phyloP scores from a whole-genome alignment of 2,797 vertebrate species.

The Oreonectes daqikongensis region DNA sequence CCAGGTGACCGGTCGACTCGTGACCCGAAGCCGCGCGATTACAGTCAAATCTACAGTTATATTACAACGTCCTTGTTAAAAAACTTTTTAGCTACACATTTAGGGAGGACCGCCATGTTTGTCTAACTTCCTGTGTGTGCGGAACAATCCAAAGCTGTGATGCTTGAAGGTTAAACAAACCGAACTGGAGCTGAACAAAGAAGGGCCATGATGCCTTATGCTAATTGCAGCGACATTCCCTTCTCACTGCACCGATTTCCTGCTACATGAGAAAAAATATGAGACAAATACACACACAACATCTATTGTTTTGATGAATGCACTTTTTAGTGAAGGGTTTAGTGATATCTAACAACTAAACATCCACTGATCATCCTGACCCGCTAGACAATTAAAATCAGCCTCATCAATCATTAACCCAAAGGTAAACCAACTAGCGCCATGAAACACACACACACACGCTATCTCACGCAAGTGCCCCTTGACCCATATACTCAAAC shows the following conservation, averaged over 20 bases:
- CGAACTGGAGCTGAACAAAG: not conserved
- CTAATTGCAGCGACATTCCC: conserved; percentile 49
- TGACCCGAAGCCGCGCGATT: conserved; percentile 6
- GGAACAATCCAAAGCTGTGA: conserved; percentile 11
- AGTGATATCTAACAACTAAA: conserved; percentile 20
- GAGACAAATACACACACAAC: conserved; percentile 56
- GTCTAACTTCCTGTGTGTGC: not conserved
- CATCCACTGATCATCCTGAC: not conserved
- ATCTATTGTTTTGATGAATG: conserved; percentile 60
- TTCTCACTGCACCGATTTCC: conserved; percentile 50
- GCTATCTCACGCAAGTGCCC: not conserved
- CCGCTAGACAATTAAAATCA: not conserved
- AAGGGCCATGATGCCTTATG: conserved; percentile 17
- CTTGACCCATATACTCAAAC: conserved; percentile 5
- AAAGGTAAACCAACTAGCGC: not conserved
- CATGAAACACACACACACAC: not conserved
- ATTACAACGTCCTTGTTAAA: not conserved
- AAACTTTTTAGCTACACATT: not conserved
- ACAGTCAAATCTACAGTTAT: not conserved
- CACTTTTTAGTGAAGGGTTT: conserved; percentile 22
- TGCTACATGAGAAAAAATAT: conserved; percentile 52
- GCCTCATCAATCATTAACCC: conserved; percentile 26
- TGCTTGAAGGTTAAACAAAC: not conserved
- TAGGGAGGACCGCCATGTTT: conserved; percentile 5
- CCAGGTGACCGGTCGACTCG: conserved; percentile 21